These are phyloP conservation scores for Cygnus buccinator DNA, from an alignment of 2,113 vertebrate species.

Conservation along the genomic window DNA sequence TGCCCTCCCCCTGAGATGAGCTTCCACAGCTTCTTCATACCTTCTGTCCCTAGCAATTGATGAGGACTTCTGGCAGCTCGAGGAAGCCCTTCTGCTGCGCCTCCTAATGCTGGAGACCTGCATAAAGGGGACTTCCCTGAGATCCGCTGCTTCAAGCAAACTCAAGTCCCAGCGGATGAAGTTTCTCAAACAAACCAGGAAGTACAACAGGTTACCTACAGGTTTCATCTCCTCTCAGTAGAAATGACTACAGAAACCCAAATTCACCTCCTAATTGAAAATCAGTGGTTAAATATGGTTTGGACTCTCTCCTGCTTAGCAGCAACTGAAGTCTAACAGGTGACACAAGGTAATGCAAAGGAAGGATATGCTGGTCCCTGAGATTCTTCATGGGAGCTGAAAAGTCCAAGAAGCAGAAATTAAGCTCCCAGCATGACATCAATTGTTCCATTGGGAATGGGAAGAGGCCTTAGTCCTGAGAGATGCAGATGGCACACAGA, in stretches of 20 bases:
- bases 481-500: conserved; percentile 51
- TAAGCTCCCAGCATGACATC: conserved; percentile 5
- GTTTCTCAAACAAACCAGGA: neutral
- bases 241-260: conserved; percentile 1
- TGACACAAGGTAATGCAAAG: conserved; percentile 80
- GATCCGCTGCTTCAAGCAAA: neutral
- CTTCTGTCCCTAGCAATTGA: neutral
- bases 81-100: neutral
- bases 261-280: neutral
- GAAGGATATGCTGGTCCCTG: conserved; percentile 85
- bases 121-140: neutral
- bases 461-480: conserved; percentile 72
- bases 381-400: conserved; percentile 76
- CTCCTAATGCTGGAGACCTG: neutral
- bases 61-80: neutral
- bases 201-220: neutral
- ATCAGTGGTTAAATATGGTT: neutral
- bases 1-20: conserved; percentile 30
- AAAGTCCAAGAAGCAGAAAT: conserved; percentile 60
- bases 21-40: conserved; percentile 18
- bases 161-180: neutral
- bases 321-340: conserved; percentile 31
- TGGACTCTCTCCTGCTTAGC: conserved; percentile 22
- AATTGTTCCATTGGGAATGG: conserved; percentile 28
- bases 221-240: neutral